Evolutionary conservation across 2,888 invertebrate genomes (phyloP).

Genomic region (Metacarcinus magister): DNA sequence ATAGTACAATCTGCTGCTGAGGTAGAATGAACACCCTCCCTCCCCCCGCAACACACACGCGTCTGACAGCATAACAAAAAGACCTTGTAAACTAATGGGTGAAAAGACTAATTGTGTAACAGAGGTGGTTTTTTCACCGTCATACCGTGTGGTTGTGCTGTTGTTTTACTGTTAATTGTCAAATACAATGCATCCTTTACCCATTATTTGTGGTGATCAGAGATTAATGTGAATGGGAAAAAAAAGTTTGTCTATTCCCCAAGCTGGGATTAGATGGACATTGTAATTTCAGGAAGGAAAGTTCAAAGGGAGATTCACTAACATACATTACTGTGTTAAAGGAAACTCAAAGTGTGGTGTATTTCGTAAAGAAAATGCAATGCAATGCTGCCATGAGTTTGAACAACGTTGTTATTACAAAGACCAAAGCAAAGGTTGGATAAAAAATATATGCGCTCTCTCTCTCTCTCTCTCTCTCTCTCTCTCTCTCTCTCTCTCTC

Average conservation of each 20-base stretch:
- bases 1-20: neutral
- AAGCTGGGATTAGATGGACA: neutral
- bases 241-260: neutral
- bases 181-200: neutral
- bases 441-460: neutral
- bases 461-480: slow-evolving; percentile 14
- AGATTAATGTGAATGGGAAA: neutral
- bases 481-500: slow-evolving; percentile 44
- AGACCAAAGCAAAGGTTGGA: neutral
- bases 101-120: neutral
- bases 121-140: neutral
- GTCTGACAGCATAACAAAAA: neutral
- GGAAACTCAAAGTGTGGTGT: neutral
- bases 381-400: neutral
- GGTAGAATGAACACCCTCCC: neutral
- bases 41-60: neutral
- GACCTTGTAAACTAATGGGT: neutral
- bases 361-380: neutral
- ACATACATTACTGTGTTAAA: neutral
- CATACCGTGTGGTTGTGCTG: neutral
- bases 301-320: neutral
- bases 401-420: neutral
- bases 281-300: neutral
- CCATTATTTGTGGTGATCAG: neutral
- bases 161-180: neutral